phyloP scores from a whole-genome alignment of 2,888 invertebrate genomes.

The Cryptophagus acutangulus region DNA sequence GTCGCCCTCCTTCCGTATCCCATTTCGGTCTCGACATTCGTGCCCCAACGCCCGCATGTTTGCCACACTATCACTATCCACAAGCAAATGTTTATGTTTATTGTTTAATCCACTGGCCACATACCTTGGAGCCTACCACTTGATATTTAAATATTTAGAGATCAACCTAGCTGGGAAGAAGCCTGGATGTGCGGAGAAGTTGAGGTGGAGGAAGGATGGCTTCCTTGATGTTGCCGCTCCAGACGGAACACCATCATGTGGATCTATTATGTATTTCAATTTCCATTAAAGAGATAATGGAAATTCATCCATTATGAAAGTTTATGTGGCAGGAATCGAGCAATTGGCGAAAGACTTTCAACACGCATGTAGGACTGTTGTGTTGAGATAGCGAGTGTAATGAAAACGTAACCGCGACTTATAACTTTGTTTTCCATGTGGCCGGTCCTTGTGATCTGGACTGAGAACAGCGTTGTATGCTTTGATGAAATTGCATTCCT shows the following conservation, averaged over 20 bases:
- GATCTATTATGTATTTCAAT: no score
- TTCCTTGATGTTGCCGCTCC: no score
- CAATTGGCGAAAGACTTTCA: not conserved
- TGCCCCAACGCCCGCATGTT: no score
- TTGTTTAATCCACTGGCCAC: not conserved
- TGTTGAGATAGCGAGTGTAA: conserved; percentile 42
- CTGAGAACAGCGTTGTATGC: conserved; percentile 44
- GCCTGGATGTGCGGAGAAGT: no score
- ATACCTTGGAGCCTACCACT: no score
- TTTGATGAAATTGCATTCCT: conserved; percentile 51
- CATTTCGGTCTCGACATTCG: conserved; percentile 12
- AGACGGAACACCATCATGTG: no score
- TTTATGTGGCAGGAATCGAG: not conserved
- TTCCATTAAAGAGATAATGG: no score
- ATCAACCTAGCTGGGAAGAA: no score
- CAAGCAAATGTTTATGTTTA: conserved; percentile 5
- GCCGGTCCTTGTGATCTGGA: conserved; percentile 47
- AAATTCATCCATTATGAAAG: not conserved
- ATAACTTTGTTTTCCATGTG: conserved; percentile 50
- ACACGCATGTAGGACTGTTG: conserved; percentile 32
- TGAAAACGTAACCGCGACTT: conserved; percentile 48
- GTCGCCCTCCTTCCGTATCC: conserved; percentile 25
- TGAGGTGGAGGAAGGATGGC: no score
- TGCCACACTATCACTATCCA: conserved; percentile 7
- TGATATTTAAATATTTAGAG: no score